phyloP scores from a whole-genome alignment of 2,113 vertebrate genomes.

The Melanostigma gelatinosum region DNA sequence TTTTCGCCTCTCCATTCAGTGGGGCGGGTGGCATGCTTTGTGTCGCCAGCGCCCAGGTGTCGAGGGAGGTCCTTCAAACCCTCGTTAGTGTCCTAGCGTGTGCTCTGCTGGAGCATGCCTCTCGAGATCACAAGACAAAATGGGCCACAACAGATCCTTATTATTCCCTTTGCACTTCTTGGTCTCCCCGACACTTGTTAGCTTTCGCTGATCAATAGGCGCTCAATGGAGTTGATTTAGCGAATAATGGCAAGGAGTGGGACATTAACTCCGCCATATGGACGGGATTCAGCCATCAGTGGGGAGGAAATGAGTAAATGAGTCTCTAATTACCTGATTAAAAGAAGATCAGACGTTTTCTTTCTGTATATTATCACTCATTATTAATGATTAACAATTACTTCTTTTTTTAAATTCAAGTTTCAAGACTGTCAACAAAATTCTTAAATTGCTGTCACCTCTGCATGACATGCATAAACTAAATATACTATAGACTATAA shows the following conservation, averaged over 20 bases:
- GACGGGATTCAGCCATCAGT: conserved; percentile 24
- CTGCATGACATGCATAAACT: not conserved
- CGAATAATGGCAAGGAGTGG: conserved; percentile 35
- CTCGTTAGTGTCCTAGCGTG: conserved; percentile 73
- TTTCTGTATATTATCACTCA: not conserved
- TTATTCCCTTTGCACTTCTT: conserved; percentile 59
- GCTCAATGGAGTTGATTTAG: conserved; percentile 57
- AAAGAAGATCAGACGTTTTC: conserved; percentile 14
- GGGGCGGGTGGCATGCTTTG: conserved; percentile 62
- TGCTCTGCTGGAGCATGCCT: conserved; percentile 54
- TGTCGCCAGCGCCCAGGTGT: conserved; percentile 70
- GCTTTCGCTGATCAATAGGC: conserved; percentile 48
- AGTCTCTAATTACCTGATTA: conserved; percentile 32
- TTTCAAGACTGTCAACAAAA: not conserved
- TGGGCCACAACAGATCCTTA: conserved; percentile 74
- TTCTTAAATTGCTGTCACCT: not conserved
- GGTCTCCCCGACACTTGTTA: conserved; percentile 60
- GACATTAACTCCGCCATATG: conserved; percentile 36
- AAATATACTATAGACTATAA: not conserved
- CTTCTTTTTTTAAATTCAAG: not conserved
- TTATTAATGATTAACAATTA: not conserved
- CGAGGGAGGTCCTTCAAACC: conserved; percentile 68
- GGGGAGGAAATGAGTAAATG: conserved; percentile 26
- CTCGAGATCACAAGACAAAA: conserved; percentile 68
- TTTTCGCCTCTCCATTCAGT: conserved; percentile 62